Evolutionary conservation across 2,888 invertebrate genomes (phyloP).

Genomic region (Polydrusus pterygomalis): DNA sequence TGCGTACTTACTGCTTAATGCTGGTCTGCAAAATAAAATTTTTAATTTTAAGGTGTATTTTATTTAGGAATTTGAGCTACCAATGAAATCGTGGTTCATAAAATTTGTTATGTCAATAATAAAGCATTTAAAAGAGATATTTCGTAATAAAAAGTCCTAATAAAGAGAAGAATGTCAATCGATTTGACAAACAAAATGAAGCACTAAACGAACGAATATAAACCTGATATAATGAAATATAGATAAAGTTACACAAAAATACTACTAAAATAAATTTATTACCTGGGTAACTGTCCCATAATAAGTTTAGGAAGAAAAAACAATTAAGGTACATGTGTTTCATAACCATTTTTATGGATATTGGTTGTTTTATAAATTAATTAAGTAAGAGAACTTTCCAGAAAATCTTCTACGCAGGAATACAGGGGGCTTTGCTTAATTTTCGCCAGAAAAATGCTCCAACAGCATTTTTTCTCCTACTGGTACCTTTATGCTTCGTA

Average conservation of each 20-base stretch:
- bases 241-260: slow-evolving; percentile 9
- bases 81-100: not conserved
- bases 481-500: too few species aligned
- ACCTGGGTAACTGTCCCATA: slow-evolving; percentile 1
- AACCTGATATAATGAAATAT: not conserved
- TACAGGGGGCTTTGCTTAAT: too few species aligned
- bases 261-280: not conserved
- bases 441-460: too few species aligned
- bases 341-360: not conserved
- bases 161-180: slow-evolving; percentile 5
- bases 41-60: too few species aligned
- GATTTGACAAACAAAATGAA: slow-evolving; percentile 6
- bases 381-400: not conserved
- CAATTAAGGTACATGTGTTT: slow-evolving; percentile 2
- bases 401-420: too few species aligned
- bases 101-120: slow-evolving; percentile 2
- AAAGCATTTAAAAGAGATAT: not conserved
- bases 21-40: too few species aligned
- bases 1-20: too few species aligned
- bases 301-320: slow-evolving; percentile 1
- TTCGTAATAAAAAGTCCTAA: not conserved
- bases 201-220: not conserved
- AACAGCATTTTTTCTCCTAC: too few species aligned
- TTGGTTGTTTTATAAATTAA: not conserved
- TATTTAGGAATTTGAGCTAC: not conserved